Percentiles rank a stretch among this genome's conserved stretches.
Conservation (phyloP, 2,888 invertebrate genomes). For the Drosophila barbarae region DNA sequence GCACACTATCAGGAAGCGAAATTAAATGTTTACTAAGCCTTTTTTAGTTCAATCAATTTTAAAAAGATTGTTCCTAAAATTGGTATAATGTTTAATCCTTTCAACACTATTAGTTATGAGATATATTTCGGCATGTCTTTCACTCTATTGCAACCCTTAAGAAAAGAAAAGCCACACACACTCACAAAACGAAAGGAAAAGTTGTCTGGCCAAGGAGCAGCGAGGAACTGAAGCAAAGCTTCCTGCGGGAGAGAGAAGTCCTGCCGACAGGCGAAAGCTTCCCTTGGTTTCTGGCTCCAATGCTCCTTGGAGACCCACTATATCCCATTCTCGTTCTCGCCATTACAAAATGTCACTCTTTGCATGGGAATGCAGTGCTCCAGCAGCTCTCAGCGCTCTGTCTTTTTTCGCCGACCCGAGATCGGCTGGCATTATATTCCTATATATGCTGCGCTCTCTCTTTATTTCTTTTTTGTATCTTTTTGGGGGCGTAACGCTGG, state of each 20-base stretch:
- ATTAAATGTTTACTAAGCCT: no score
- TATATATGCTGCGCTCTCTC: slow-evolving; percentile 5
- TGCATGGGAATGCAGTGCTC: slow-evolving; percentile 62
- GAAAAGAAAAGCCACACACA: slow-evolving; percentile 37
- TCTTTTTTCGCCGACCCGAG: slow-evolving; percentile 7
- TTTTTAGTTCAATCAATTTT: no score
- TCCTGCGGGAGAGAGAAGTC: slow-evolving; percentile 34
- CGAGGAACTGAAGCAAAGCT: slow-evolving; percentile 69
- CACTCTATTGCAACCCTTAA: slow-evolving; percentile 11
- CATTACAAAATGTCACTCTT: slow-evolving; percentile 76
- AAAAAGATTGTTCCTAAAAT: background rate
- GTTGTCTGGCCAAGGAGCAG: slow-evolving; percentile 69
- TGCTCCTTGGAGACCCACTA: background rate
- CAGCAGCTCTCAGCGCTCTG: background rate
- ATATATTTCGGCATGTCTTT: slow-evolving; percentile 10
- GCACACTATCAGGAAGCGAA: no score
- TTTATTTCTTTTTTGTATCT: slow-evolving; percentile 11
- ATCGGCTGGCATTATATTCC: slow-evolving; percentile 8
- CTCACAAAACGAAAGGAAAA: slow-evolving; percentile 62
- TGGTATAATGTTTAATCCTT: background rate
- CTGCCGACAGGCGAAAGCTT: slow-evolving; percentile 29
- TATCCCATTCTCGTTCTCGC: slow-evolving; percentile 42
- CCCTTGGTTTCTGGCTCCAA: slow-evolving; percentile 1
- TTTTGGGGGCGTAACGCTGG: slow-evolving; percentile 76
- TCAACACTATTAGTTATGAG: background rate